Evolutionary conservation across 2,113 vertebrate species (phyloP).

Genomic region (Tricholaema leucomelas): DNA sequence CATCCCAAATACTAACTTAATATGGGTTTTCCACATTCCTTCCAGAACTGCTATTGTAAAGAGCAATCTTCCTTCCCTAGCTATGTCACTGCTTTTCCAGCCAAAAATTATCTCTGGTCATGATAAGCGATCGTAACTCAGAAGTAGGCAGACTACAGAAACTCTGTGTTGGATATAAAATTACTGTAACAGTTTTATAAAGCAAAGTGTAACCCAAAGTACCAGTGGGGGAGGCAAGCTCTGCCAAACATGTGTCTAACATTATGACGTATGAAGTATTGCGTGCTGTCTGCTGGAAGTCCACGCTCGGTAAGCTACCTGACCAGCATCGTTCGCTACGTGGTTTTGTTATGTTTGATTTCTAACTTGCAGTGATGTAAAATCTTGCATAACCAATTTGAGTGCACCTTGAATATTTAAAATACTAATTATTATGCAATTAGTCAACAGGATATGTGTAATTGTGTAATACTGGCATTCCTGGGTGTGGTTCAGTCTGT

Average conservation of each 20-base stretch:
- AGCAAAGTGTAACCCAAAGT: neutral
- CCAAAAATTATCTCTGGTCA: constrained; percentile 5
- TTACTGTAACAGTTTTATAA: neutral
- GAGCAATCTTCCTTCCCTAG: constrained; percentile 1
- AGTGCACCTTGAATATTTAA: constrained; percentile 66
- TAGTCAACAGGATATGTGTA: constrained; percentile 71
- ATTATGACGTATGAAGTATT: neutral
- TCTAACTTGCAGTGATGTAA: constrained; percentile 31
- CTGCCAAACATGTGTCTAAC: neutral
- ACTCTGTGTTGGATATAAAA: constrained; percentile 1
- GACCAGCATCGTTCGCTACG: neutral
- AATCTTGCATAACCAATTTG: constrained; percentile 52
- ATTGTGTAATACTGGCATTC: constrained; percentile 67
- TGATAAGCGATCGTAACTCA: neutral
- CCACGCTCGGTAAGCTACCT: neutral
- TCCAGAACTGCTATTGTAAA: neutral
- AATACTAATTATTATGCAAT: constrained; percentile 72
- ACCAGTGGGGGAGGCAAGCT: neutral
- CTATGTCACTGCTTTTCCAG: neutral
- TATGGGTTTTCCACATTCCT: constrained; percentile 7
- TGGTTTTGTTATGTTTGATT: neutral
- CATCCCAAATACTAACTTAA: no score
- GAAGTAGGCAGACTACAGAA: neutral
- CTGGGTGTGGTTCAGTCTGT: constrained; percentile 57
- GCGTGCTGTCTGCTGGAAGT: neutral